These are phyloP conservation scores for Phaedon cochleariae DNA, from an alignment of 2,888 invertebrate genomes.

Conservation along the genomic window DNA sequence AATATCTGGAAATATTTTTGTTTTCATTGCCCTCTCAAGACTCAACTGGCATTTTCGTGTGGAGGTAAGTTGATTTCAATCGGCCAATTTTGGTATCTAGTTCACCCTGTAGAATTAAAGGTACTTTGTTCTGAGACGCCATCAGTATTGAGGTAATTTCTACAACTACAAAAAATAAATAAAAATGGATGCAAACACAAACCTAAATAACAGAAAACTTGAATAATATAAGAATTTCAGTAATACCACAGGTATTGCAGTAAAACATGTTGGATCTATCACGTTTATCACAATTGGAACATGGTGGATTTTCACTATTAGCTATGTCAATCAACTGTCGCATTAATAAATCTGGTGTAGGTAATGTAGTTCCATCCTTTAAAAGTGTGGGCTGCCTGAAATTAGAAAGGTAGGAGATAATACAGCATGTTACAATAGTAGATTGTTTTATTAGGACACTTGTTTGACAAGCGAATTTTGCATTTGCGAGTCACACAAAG, in stretches of 20 bases:
- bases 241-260: conserved; percentile 78
- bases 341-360: conserved; percentile 73
- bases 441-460: too few relatives aligned
- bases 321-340: conserved; percentile 76
- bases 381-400: conserved; percentile 68
- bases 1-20: too few relatives aligned
- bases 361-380: conserved; percentile 69
- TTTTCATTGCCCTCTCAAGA: too few relatives aligned
- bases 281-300: conserved; percentile 81
- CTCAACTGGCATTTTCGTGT: too few relatives aligned
- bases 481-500: too few relatives aligned
- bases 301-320: conserved; percentile 75
- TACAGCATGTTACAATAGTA: too few relatives aligned
- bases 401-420: neutral
- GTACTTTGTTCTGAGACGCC: too few relatives aligned
- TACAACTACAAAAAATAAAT: conserved; percentile 27
- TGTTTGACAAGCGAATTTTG: too few relatives aligned
- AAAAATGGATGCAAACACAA: conserved; percentile 31
- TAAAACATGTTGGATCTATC: conserved; percentile 77
- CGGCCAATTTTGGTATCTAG: too few relatives aligned
- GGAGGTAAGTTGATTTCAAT: too few relatives aligned
- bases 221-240: conserved; percentile 33
- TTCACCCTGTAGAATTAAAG: too few relatives aligned
- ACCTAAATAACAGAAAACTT: conserved; percentile 37
- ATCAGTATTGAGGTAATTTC: too few relatives aligned